phyloP scores from a whole-genome alignment of 2,113 vertebrate genomes.

The Megaleporinus macrocephalus region DNA sequence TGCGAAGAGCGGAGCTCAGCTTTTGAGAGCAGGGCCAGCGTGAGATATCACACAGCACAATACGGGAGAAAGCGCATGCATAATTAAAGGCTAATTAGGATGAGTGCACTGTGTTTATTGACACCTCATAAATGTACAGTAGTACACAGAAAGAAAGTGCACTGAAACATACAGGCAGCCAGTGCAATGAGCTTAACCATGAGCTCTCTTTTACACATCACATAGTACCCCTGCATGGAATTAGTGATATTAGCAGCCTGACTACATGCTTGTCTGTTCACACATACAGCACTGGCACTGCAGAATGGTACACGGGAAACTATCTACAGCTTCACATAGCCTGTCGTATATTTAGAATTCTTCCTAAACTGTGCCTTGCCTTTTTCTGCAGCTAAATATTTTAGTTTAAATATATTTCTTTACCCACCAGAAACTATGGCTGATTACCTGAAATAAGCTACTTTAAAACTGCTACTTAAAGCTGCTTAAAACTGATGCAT shows the following conservation, averaged over 20 bases:
- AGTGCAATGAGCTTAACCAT: neutral
- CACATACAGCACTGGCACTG: too few relatives aligned
- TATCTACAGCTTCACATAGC: too few relatives aligned
- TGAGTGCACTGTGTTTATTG: neutral
- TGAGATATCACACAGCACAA: constrained; percentile 8
- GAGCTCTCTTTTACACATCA: neutral
- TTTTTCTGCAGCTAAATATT: too few relatives aligned
- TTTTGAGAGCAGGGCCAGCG: neutral
- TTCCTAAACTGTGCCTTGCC: too few relatives aligned
- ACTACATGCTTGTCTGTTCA: too few relatives aligned
- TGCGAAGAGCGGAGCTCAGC: neutral
- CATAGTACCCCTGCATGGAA: neutral
- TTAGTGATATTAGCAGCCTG: neutral
- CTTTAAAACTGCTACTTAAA: too few relatives aligned
- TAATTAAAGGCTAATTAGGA: constrained; percentile 11
- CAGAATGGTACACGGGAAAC: too few relatives aligned
- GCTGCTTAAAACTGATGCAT: too few relatives aligned
- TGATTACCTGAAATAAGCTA: too few relatives aligned
- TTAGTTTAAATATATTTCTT: too few relatives aligned
- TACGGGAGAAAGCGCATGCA: constrained; percentile 20
- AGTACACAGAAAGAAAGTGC: neutral
- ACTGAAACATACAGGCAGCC: neutral
- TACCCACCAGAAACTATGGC: too few relatives aligned
- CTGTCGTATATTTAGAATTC: too few relatives aligned
- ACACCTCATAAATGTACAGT: constrained; percentile 10